A percentile compares a stretch with the other conserved stretches of the same genome.
These are phyloP conservation scores for Sebastes aleutianus DNA, from an alignment of 2,797 vertebrate genomes.

Conservation along the genomic window DNA sequence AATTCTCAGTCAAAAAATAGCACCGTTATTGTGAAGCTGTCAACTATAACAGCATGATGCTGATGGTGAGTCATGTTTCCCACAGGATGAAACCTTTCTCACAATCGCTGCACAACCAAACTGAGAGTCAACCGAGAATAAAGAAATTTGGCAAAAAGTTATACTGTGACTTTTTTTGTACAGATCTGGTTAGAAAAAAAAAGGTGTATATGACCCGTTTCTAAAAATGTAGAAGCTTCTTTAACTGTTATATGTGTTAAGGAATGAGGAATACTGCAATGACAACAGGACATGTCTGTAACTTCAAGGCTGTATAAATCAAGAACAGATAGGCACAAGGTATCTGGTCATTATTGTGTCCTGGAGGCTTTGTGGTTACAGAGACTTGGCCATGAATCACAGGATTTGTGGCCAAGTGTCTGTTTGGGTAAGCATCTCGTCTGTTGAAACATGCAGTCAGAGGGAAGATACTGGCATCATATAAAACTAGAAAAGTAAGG, in stretches of 20 bases:
- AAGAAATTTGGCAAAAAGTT: conserved; percentile 29
- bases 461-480: too few relatives aligned
- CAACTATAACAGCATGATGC: conserved; percentile 64
- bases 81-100: conserved; percentile 55
- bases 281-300: not conserved
- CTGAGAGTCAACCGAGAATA: conserved; percentile 38
- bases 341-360: not conserved
- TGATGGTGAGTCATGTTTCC: conserved; percentile 70
- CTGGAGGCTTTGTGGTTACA: conserved; percentile 5
- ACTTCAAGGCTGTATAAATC: not conserved
- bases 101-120: conserved; percentile 44
- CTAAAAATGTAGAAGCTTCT: conserved; percentile 1
- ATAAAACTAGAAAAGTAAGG: too few relatives aligned
- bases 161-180: conserved; percentile 13
- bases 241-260: not conserved
- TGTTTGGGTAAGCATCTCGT: not conserved
- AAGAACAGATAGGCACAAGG: not conserved
- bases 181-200: not conserved
- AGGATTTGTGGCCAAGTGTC: not conserved
- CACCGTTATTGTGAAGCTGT: conserved; percentile 56
- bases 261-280: not conserved
- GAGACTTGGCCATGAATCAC: not conserved
- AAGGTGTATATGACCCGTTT: not conserved
- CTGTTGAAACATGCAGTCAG: not conserved
- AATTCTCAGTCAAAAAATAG: conserved; percentile 66